Conservation (phyloP, 1,140 invertebrate species). For the Lepidurus apus region DNA sequence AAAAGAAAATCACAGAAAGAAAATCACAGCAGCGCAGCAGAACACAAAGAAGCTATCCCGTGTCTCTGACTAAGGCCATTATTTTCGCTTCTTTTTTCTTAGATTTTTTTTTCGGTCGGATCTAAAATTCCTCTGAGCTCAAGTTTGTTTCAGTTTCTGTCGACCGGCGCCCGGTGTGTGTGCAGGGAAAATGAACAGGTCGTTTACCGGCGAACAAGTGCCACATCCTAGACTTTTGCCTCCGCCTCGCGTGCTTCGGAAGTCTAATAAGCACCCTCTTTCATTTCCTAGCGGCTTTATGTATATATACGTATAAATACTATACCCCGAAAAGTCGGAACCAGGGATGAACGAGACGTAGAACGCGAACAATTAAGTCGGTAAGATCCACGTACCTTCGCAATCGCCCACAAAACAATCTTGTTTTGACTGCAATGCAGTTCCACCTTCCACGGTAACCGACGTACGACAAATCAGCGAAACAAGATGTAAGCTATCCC, state of each 20-base stretch:
- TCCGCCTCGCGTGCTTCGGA: background rate
- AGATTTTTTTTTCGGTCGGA: background rate
- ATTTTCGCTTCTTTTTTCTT: background rate
- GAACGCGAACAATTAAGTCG: no score
- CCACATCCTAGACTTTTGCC: background rate
- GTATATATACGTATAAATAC: background rate
- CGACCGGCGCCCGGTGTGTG: background rate
- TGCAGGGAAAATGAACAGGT: conserved; percentile 6
- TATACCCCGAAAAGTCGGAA: background rate
- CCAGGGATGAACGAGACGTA: background rate
- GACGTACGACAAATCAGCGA: no score
- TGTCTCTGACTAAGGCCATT: conserved; percentile 18
- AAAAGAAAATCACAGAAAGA: background rate
- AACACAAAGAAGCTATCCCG: conserved; percentile 18
- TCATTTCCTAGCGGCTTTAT: background rate
- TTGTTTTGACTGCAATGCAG: no score
- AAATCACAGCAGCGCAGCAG: conserved; percentile 9
- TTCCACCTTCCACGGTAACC: no score
- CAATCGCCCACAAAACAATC: no score
- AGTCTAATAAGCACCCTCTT: background rate
- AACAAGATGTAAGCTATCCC: no score
- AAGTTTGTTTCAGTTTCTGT: background rate
- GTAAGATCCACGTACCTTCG: no score
- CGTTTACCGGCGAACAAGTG: conserved; percentile 14
- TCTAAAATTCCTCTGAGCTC: background rate